Evolutionary conservation across 64 coral and sea anemone genomes (phyloP), one percentile per base, ranked within the genome.

Genomic region (Cladopsammia gracilis): DNA sequence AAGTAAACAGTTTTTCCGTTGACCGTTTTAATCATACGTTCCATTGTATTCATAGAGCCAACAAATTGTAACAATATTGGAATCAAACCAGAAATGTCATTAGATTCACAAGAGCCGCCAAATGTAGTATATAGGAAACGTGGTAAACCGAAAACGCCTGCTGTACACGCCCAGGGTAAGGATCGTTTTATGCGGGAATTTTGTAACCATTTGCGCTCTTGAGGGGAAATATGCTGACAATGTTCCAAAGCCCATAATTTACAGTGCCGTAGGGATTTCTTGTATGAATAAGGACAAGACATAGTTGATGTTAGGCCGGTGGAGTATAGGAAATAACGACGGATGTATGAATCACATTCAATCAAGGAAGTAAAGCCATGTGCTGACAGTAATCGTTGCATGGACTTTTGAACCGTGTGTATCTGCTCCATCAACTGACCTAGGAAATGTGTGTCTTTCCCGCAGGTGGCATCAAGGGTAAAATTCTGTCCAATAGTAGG

Each of bases 1-100:
- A 87, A 43, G 25, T 72, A 87, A 24, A 87, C 5, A 3, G 85
- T 87, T 71, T 87, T 87, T 0, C 85, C 85, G 34, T 87, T 58
- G 6, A 87, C 10, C 5, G 43, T 73, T 42, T 53, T 53, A 53
- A 9, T 70, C 19, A 10, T 52, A 49, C 1, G 73, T 59, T 65
- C 25, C 20, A 25, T 73, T 0, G n/a, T 45, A 12, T 47, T 6
- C 49, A 60, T 56, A 1, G 49, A 6, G 10, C 7, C 47, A 4
- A 45, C 11, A 10, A 74, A n/a, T 19, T 73, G 8, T 20, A 3
- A 23, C 11, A 74, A 7, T 16, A 60, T 10, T 4, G 7, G 4
- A 10, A 6, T 26, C 7, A 75, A 25, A n/a, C 25, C 47, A 34
- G 85, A 25, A 13, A 87, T 6, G 2, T 59, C 15, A 87, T 73